Percentiles rank a stretch among this genome's conserved stretches.
Evolutionary conservation across 2,888 invertebrate genomes (phyloP).

Genomic region (Hydriomena furcata): DNA sequence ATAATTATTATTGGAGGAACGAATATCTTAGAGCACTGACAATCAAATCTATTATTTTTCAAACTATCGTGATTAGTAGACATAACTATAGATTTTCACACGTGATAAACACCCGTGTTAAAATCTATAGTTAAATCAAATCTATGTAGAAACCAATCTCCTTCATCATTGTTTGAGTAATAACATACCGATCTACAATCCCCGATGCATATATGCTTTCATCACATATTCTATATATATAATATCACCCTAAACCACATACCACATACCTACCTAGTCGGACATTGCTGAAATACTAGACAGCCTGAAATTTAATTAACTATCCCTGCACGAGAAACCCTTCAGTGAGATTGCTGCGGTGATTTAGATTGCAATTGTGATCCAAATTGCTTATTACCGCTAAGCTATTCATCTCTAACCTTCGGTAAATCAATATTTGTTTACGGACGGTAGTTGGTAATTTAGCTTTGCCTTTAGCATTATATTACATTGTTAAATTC

Average conservation of each 20-base stretch:
- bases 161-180: no score
- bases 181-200: no score
- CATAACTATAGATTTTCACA: no score
- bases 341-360: conserved; percentile 44
- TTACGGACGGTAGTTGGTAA: not conserved
- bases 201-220: not conserved
- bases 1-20: no score
- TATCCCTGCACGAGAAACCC: conserved; percentile 48
- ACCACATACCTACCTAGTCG: conserved; percentile 23
- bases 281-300: conserved; percentile 65
- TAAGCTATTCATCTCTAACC: conserved; percentile 1
- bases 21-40: no score
- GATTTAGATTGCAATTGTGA: conserved; percentile 48
- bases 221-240: conserved; percentile 3
- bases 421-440: not conserved
- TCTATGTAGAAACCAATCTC: no score
- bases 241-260: conserved; percentile 17
- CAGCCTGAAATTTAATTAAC: conserved; percentile 75
- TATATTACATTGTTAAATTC: no score
- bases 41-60: no score
- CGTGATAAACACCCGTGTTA: no score
- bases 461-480: not conserved
- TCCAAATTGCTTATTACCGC: conserved; percentile 29
- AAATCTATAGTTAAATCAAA: no score
- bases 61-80: no score